Evolutionary conservation across 2,888 invertebrate species (phyloP), one percentile per base, ranked within the genome.

Genomic region (Aporophyla lueneburgensis): DNA sequence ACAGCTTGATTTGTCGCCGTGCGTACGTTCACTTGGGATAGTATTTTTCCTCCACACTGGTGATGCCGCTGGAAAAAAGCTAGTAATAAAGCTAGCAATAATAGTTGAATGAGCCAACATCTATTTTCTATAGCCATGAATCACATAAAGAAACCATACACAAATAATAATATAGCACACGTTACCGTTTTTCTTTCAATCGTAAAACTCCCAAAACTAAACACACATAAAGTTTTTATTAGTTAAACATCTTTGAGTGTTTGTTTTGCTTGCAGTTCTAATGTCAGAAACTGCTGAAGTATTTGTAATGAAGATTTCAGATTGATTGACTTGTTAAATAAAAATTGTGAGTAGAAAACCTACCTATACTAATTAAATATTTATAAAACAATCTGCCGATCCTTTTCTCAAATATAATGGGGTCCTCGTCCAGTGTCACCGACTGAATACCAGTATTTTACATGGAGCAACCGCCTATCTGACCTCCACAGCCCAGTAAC

Each of bases 191-290:
- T 40, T 24, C 46, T 61, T 54, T 46, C 21, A 53, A 51, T 78
- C 63, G 63, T 77, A 58, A 78, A 78, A 59, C 63, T 78, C 1
- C 9, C 16, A n/a, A 19, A 71, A 59, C 58, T 10, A 58, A 71
- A 78, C 58, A 78, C 1, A 54, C 76, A 58, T 78, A 78, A 78
- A 71, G 53, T 10, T 59, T 77, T 78, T 78, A 78, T 71, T 78
- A 65, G n/a, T 27, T 54, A 78, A 71, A 78, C 78, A 78, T n/a
- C 58, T 78, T 78, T 65, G 46, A 65, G 61, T 78, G 78, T 78
- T 78, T 78, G 24, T 71, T 78, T 65, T 53, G 78, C 27, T 78
- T 65, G 40, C 33, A 40, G 65, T 49, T n/a, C 5, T 65, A 43
- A 67, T 62, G 61, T 24, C 40, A 21, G 66, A 66, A 79, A 51